A percentile compares a stretch with the other conserved stretches of the same genome.
phyloP scores from a whole-genome alignment of 2,888 invertebrate species.

The Gastrophysa polygoni region DNA sequence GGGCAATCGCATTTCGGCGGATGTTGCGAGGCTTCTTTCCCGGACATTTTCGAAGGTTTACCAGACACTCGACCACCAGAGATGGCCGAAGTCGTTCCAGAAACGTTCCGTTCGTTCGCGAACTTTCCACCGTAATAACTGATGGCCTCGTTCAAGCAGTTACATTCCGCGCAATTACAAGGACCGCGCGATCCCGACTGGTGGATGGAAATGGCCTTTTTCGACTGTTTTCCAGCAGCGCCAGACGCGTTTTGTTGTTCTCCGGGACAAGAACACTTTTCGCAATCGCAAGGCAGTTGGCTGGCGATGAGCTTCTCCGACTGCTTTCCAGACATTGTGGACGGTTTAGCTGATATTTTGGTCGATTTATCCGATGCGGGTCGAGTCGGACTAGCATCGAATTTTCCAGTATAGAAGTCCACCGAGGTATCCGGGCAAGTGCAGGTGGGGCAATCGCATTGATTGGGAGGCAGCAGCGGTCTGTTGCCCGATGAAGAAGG shows the following conservation, averaged over 20 bases:
- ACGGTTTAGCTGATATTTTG: neutral
- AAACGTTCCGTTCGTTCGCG: neutral
- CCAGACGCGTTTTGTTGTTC: too few species aligned
- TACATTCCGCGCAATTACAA: neutral
- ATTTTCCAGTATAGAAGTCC: neutral
- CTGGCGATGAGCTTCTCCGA: too few species aligned
- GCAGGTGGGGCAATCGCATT: constrained; percentile 37
- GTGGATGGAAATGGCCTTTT: neutral
- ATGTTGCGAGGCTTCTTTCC: neutral
- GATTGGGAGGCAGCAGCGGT: constrained; percentile 14
- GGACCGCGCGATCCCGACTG: neutral
- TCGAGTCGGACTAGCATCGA: neutral
- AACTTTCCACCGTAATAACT: neutral
- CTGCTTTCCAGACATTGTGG: too few species aligned
- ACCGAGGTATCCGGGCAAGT: constrained; percentile 20
- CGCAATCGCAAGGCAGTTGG: too few species aligned
- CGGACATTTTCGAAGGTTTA: neutral
- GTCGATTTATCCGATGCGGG: neutral
- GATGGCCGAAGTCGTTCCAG: neutral
- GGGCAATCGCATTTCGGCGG: neutral
- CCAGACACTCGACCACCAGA: neutral
- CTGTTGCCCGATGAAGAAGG: constrained; percentile 7
- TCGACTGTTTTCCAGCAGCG: neutral
- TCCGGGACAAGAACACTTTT: too few species aligned
- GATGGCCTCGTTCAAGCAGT: neutral